Evolutionary conservation across 1,140 invertebrate genomes (phyloP).

Genomic region (Drosophila bipectinata): DNA sequence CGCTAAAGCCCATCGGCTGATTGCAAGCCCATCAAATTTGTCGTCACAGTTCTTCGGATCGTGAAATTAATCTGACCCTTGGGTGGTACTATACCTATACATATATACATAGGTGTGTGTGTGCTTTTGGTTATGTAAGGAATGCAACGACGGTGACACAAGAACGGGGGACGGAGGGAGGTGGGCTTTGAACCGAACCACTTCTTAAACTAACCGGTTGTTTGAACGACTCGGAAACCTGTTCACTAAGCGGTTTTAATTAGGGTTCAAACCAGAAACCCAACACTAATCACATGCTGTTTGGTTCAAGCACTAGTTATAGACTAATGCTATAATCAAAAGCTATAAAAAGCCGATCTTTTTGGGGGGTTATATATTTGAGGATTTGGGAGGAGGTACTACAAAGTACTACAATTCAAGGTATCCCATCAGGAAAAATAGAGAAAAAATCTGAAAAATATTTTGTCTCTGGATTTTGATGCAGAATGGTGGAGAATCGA

Average conservation of each 20-base stretch:
- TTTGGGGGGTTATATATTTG: background rate
- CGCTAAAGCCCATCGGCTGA: conserved; percentile 9
- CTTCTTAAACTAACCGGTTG: conserved; percentile 1
- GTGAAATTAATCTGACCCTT: conserved; percentile 26
- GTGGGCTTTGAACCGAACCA: background rate
- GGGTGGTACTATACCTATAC: background rate
- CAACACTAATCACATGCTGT: background rate
- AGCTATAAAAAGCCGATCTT: background rate
- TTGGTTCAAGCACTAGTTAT: background rate
- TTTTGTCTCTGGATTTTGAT: no score
- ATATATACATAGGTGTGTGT: background rate
- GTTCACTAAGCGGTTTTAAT: conserved; percentile 6
- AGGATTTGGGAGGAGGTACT: background rate
- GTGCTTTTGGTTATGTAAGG: background rate
- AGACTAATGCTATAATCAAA: background rate
- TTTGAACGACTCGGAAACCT: background rate
- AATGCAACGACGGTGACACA: background rate
- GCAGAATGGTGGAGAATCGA: no score
- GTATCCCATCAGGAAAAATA: no score
- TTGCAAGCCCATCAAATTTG: conserved; percentile 37
- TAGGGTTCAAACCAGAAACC: conserved; percentile 2
- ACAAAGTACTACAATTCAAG: no score
- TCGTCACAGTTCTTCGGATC: conserved; percentile 26
- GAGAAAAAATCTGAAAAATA: no score
- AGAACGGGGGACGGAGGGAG: background rate